These are phyloP conservation scores for Nannoperca obscura DNA, from an alignment of 2,797 vertebrate species.

Conservation along the genomic window DNA sequence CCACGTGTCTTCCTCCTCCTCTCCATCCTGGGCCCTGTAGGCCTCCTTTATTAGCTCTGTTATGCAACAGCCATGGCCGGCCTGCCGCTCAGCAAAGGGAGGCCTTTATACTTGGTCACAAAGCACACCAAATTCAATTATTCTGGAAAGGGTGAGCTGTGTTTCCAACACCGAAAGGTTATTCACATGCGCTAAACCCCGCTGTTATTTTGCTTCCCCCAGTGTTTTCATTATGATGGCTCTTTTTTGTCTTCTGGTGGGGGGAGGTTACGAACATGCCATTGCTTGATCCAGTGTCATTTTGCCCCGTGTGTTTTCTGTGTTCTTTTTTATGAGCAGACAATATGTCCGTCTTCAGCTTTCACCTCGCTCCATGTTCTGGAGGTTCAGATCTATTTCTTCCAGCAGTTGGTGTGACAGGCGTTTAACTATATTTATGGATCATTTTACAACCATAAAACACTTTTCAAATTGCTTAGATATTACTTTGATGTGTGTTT, in stretches of 20 bases:
- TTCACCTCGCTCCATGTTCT: conserved; percentile 39
- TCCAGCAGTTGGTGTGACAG: conserved; percentile 16
- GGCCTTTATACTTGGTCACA: conserved; percentile 85
- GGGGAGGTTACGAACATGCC: conserved; percentile 64
- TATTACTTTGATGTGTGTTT: conserved; percentile 2
- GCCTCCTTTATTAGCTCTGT: conserved; percentile 85
- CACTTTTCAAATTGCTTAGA: too few species aligned
- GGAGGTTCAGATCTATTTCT: conserved; percentile 11
- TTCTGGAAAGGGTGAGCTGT: conserved; percentile 85
- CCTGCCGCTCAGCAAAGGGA: conserved; percentile 82
- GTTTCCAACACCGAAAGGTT: conserved; percentile 81
- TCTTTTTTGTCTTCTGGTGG: conserved; percentile 70
- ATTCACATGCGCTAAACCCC: conserved; percentile 83
- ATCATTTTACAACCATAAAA: conserved; percentile 9
- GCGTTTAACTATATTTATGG: not conserved
- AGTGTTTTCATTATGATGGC: conserved; percentile 84
- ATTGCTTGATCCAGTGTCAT: conserved; percentile 70
- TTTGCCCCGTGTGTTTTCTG: conserved; percentile 57
- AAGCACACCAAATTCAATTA: conserved; percentile 88
- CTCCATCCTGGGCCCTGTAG: conserved; percentile 69
- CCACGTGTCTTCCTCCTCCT: conserved; percentile 79
- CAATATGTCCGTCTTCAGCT: conserved; percentile 47
- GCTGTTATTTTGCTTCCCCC: conserved; percentile 82
- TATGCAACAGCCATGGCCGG: conserved; percentile 83
- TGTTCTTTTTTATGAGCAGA: conserved; percentile 52